These are phyloP conservation scores for Mus pahari DNA, from an alignment of 2,113 vertebrate species.

Conservation along the genomic window DNA sequence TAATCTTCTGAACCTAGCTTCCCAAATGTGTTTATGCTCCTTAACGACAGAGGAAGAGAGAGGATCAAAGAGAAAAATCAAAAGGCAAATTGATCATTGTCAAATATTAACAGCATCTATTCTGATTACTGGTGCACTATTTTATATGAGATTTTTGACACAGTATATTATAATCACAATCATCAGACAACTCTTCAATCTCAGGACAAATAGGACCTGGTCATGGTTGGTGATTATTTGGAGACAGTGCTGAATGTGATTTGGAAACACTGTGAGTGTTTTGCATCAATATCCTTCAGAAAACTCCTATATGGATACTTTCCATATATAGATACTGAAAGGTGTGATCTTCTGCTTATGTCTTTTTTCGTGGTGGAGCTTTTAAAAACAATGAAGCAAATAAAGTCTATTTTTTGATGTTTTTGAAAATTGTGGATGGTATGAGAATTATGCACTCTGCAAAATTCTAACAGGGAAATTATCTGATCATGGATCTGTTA, in stretches of 20 bases:
- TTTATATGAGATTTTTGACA: neutral
- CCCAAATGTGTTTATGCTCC: neutral
- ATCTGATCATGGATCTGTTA: conserved; percentile 39
- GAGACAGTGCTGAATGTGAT: conserved; percentile 43
- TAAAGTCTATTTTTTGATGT: neutral
- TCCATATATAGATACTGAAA: neutral
- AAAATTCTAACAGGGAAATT: conserved; percentile 48
- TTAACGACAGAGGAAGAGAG: neutral
- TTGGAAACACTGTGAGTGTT: conserved; percentile 41
- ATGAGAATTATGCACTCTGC: neutral
- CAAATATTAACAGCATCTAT: conserved; percentile 19
- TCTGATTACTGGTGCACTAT: neutral
- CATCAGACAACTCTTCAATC: conserved; percentile 5
- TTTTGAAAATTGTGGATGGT: neutral
- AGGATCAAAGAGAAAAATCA: neutral
- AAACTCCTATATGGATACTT: neutral
- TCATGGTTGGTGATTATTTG: neutral
- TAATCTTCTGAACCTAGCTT: conserved; percentile 41
- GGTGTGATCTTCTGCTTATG: neutral
- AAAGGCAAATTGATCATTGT: neutral
- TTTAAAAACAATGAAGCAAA: neutral
- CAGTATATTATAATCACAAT: neutral
- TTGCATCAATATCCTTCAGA: neutral
- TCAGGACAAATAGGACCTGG: conserved; percentile 11
- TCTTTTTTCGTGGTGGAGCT: neutral